These are phyloP conservation scores for Mythimna impura DNA, from an alignment of 2,888 invertebrate species.

Conservation along the genomic window DNA sequence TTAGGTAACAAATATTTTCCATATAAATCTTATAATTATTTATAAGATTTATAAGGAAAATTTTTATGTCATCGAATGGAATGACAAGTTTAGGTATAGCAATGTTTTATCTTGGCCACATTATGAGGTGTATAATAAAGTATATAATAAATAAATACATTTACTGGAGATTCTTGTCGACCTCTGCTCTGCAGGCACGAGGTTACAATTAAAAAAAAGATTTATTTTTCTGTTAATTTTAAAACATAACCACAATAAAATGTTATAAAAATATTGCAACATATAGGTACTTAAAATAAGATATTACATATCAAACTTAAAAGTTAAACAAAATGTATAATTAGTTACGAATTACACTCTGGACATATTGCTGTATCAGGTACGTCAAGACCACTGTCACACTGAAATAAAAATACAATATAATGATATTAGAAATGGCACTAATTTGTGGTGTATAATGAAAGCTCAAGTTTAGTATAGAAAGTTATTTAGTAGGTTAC, in stretches of 20 bases:
- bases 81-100: not conserved
- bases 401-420: conserved; percentile 83
- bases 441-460: conserved; percentile 21
- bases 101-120: not conserved
- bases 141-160: not conserved
- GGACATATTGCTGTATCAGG: conserved; percentile 85
- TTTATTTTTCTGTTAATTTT: conserved; percentile 43
- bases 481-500: conserved; percentile 11
- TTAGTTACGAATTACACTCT: conserved; percentile 75
- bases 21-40: not conserved
- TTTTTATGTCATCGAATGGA: not conserved
- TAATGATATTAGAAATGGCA: conserved; percentile 67
- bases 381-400: conserved; percentile 84
- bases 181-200: not conserved
- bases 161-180: conserved; percentile 21
- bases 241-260: conserved; percentile 61
- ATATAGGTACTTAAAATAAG: conserved; percentile 7
- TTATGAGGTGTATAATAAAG: not conserved
- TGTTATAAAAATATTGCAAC: conserved; percentile 40
- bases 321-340: conserved; percentile 13
- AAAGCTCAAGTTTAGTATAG: conserved; percentile 14
- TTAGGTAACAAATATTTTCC: conserved; percentile 2
- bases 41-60: too few species aligned
- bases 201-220: conserved; percentile 6
- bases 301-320: conserved; percentile 24